Base-by-base conservation (phyloP, 2,888 invertebrate species). In the Ecliptopera silaceata region DNA sequence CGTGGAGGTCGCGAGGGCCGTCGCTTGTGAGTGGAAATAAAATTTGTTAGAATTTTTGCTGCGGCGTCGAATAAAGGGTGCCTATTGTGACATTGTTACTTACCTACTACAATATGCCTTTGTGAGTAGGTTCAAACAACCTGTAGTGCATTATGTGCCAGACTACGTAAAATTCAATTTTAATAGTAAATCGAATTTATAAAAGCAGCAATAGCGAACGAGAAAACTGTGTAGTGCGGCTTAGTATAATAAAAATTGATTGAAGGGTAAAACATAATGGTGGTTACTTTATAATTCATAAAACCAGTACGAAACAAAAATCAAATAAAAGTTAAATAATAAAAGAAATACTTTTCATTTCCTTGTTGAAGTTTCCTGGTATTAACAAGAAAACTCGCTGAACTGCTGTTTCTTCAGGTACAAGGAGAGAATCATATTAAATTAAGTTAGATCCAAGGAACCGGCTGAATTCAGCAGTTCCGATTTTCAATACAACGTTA, bases 21-120 rank as follows among this genome's bases (percentile, higher is more conserved):
- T 43, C 43, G 57, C 56, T 61, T 65, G 61, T 61, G 60, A 66
- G 59, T 46, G 53, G 59, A 66, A 65, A 59, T 69, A 60, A 68
- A 66, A 65, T 65, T 69, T 62, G 66, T 64, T 63, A 20, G 57
- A 59, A 64, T 61, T 63, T 56, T 61, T 48, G 52, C 54, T 53
- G 55, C 56, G 44, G 60, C 54, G 56, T 42, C 29, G 51, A 42
- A 65, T 59, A 59, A 63, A 59, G 47, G 59, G 58, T 55, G n/a
- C n/a, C n/a, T n/a, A 52, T 56, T 52, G 45, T 59, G 49, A 60
- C 61, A 64, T 59, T 61, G 63, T 61, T 31, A 44, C 36, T 34
- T 45, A 42, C 51, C 48, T 36, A 32, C 48, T 39, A 62, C 57
- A 58, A 43, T 47, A 51, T 43, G 44, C 50, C 54, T 56, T 60